Conservation (phyloP, 2,113 vertebrate species). For the Malurus alboscapulatus region DNA sequence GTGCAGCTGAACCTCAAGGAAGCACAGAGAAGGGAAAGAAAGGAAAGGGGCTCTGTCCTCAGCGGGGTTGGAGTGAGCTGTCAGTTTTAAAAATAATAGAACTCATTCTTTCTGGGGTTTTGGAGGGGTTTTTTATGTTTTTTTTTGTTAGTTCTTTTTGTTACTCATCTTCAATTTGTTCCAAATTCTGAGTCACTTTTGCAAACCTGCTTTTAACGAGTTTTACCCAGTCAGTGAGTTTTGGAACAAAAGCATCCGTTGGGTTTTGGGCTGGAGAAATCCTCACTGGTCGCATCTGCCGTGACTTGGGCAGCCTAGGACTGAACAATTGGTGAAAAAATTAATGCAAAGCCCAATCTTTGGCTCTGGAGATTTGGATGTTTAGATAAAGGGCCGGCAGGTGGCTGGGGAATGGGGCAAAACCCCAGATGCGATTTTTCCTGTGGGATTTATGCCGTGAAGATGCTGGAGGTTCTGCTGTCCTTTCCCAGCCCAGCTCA, state of each 20-base stretch:
- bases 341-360: not conserved
- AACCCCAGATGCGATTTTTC: not conserved
- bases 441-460: rapidly evolving
- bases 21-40: not conserved
- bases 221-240: not conserved
- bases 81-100: not conserved
- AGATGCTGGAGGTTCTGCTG: not conserved
- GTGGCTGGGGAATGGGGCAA: not conserved
- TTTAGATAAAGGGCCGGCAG: not conserved
- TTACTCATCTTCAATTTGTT: not conserved
- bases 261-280: not conserved
- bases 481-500: not conserved
- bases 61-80: rapidly evolving
- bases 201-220: not conserved
- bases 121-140: not conserved
- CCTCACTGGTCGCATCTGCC: not conserved
- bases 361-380: not conserved
- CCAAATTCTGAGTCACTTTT: conserved; percentile 40
- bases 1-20: not conserved
- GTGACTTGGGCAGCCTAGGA: not conserved
- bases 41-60: not conserved
- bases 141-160: not conserved
- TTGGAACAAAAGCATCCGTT: not conserved
- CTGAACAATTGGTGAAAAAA: not conserved
- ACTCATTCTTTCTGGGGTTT: not conserved